Base-by-base conservation (phyloP, 2,888 invertebrate species). In the Hirtodrosophila alboralis region DNA sequence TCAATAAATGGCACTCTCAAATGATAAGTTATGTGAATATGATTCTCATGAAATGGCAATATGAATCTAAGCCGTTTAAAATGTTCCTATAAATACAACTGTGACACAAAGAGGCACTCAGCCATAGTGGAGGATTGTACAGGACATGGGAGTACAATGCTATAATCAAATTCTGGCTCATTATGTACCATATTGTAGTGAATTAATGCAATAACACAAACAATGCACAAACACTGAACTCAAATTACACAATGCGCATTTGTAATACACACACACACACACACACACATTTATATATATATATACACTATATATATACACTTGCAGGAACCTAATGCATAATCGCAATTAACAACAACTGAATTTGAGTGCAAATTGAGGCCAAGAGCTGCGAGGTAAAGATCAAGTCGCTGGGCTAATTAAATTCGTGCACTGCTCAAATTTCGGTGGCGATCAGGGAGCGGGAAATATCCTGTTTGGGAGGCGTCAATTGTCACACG, bases 201-300 rank as follows among this genome's bases (percentile, higher is more conserved):
- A 77, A 78, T 84, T 83, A 86, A 83, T 78, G 78, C 84, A 84
- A 83, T 81, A 83, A 87, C 64, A 75, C 76, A 85, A 79, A 83
- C 70, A 80, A 78, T 71, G 69, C 74, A 51, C 62, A 66, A 78
- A 78, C 85, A 81, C 28, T 33, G 66, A 63, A 65, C 84, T 87
- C 83, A 54, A 57, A 79, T 86, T 85, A 79, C 83, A 63, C 62
- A 67, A 67, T 53, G 47, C 18, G 27, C 57, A 51, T 51, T 49
- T 49, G 44, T 53, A 13, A 21, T 10, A 30, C 10, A 49, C 13
- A 21, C 53, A 41, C 21, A 23, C n/a, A 27, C 36, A 45, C 49
- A 70, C 43, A 44, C 27, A 45, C 45, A 58, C 47, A 43, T 36
- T 43, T 10, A 23, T 28, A 31, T 13, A 31, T 16, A 36, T 33